A percentile compares a stretch with the other conserved stretches of the same genome.
phyloP scores from a whole-genome alignment of 2,113 vertebrate species.

The Callipepla squamata region DNA sequence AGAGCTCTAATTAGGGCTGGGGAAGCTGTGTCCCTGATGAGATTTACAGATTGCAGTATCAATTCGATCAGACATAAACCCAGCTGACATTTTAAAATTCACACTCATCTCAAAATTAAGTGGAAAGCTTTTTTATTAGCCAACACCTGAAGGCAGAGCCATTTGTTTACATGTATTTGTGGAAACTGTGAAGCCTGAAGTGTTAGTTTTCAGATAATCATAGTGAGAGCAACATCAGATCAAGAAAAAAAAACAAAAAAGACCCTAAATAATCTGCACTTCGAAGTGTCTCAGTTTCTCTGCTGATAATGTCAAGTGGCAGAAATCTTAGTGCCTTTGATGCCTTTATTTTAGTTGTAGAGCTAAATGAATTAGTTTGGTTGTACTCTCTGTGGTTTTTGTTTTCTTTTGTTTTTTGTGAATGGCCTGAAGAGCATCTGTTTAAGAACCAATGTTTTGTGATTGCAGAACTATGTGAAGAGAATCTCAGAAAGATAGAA shows the following conservation, averaged over 20 bases:
- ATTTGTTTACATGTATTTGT: background rate
- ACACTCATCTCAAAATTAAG: background rate
- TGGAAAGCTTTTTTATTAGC: background rate
- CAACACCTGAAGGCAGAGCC: background rate
- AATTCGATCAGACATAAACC: background rate
- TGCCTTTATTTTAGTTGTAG: background rate
- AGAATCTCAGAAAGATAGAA: background rate
- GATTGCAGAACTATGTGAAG: rapidly evolving
- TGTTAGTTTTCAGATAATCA: background rate
- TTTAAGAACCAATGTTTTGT: background rate
- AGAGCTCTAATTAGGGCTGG: background rate
- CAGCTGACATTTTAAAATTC: background rate
- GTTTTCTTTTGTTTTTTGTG: background rate
- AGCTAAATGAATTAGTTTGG: background rate
- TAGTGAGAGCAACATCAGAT: background rate
- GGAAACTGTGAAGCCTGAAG: background rate
- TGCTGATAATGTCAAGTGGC: background rate
- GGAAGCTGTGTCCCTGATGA: background rate
- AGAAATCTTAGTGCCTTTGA: background rate
- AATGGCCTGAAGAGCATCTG: background rate
- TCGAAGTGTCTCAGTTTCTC: background rate
- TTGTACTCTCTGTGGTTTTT: too few species aligned
- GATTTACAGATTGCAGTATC: background rate
- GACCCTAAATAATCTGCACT: background rate
- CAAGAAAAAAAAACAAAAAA: too few species aligned